Percentiles rank a stretch among this genome's conserved stretches.
These are phyloP conservation scores for Mastigias papua DNA, from an alignment of 30 jellyfish, hydroid and myxozoan species.

Conservation along the genomic window DNA sequence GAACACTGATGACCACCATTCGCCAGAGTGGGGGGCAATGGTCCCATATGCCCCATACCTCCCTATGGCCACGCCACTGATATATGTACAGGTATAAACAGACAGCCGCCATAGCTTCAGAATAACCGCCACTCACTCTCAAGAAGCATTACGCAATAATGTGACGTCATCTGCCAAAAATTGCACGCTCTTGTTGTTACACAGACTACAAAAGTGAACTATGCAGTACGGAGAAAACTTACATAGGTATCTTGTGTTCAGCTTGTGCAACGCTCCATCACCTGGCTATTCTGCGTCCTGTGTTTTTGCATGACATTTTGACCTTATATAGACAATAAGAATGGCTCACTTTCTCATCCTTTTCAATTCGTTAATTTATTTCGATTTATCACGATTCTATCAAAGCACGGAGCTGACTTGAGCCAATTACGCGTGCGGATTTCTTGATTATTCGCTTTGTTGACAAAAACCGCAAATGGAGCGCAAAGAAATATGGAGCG, in stretches of 20 bases:
- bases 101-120: too few species aligned
- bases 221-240: too few species aligned
- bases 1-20: too few species aligned
- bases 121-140: too few species aligned
- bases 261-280: background rate
- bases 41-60: too few species aligned
- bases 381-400: constrained; percentile 70
- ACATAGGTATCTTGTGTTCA: background rate
- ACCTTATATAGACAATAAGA: constrained; percentile 49
- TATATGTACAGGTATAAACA: too few species aligned
- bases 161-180: too few species aligned
- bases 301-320: constrained; percentile 51
- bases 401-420: constrained; percentile 69
- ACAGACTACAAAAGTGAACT: too few species aligned
- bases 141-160: too few species aligned
- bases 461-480: constrained; percentile 64
- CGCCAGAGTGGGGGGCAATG: too few species aligned
- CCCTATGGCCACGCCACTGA: too few species aligned
- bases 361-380: constrained; percentile 61
- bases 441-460: constrained; percentile 57
- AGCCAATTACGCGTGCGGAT: constrained; percentile 74
- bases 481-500: constrained; percentile 72
- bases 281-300: background rate
- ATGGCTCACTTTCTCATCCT: constrained; percentile 55
- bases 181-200: background rate